phyloP scores from a whole-genome alignment of 2,888 invertebrate genomes.

The Aleiodes testaceus region DNA sequence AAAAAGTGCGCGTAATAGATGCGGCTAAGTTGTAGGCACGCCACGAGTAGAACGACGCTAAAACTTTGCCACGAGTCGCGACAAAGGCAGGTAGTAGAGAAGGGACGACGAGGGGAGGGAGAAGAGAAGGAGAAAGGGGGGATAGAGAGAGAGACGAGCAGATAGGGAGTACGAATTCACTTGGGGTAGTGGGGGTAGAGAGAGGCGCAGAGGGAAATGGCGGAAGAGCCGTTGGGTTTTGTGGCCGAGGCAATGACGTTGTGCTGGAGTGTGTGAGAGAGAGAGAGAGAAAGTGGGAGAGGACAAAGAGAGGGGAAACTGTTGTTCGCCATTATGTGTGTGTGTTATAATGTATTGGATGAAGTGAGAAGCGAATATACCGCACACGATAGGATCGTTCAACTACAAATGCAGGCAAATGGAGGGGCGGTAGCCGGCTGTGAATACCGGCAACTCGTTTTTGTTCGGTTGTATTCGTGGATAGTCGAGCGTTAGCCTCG shows the following conservation, averaged over 20 bases:
- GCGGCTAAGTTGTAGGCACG: slow-evolving; percentile 65
- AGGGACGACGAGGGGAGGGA: slow-evolving; percentile 33
- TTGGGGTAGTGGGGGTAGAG: slow-evolving; percentile 35
- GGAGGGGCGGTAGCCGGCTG: slow-evolving; percentile 31
- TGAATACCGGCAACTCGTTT: slow-evolving; percentile 25
- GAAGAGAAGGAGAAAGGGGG: slow-evolving; percentile 41
- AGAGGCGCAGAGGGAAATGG: slow-evolving; percentile 35
- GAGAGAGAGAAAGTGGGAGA: slow-evolving; percentile 15
- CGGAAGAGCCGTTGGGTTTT: slow-evolving; percentile 43
- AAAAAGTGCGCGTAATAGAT: slow-evolving; percentile 64
- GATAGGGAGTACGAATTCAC: slow-evolving; percentile 36
- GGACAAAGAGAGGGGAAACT: neutral
- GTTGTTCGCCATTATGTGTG: slow-evolving; percentile 15
- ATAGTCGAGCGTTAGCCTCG: slow-evolving; percentile 33
- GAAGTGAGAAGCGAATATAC: slow-evolving; percentile 31
- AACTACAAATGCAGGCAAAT: slow-evolving; percentile 35
- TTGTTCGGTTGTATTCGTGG: slow-evolving; percentile 18
- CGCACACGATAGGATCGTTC: slow-evolving; percentile 4
- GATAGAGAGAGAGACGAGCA: slow-evolving; percentile 46
- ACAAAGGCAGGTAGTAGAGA: slow-evolving; percentile 45
- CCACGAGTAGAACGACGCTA: slow-evolving; percentile 66
- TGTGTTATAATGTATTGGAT: neutral
- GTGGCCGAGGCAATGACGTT: slow-evolving; percentile 26
- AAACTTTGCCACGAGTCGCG: slow-evolving; percentile 68
- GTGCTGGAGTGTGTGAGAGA: slow-evolving; percentile 24